Conservation (phyloP, 1,140 invertebrate genomes). For the Portunus trituberculatus region DNA sequence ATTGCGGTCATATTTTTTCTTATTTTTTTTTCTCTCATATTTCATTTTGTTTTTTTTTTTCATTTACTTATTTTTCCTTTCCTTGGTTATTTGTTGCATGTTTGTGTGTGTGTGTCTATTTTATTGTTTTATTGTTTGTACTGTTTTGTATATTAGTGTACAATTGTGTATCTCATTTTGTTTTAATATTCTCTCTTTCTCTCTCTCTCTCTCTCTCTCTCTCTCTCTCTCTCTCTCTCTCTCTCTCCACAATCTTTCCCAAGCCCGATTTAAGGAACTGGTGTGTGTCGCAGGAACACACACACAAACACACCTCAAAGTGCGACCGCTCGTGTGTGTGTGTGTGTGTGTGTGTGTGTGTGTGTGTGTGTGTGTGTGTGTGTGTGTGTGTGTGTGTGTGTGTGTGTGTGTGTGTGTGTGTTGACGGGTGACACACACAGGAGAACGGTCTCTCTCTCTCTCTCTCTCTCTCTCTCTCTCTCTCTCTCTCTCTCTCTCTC, state of each 20-base stretch:
- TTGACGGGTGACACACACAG: too few relatives aligned
- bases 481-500: too few relatives aligned
- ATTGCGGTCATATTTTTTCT: too few relatives aligned
- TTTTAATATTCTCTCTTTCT: neutral
- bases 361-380: conserved; percentile 16
- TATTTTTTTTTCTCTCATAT: too few relatives aligned
- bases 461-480: too few relatives aligned
- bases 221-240: conserved; percentile 18
- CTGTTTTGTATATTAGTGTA: too few relatives aligned
- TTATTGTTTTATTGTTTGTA: too few relatives aligned
- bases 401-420: neutral
- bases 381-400: neutral
- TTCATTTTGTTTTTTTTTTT: too few relatives aligned
- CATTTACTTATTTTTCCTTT: too few relatives aligned
- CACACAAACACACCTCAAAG: conserved; percentile 10
- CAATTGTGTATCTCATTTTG: too few relatives aligned
- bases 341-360: conserved; percentile 17
- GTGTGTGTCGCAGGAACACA: conserved; percentile 5
- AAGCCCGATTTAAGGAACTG: neutral
- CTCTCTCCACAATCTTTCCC: neutral
- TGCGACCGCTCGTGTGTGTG: neutral
- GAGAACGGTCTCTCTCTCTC: neutral
- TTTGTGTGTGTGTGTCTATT: too few relatives aligned
- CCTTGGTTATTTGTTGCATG: too few relatives aligned
- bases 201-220: neutral